A percentile compares a stretch with the other conserved stretches of the same genome.
Conservation (phyloP, 2,797 vertebrate species). For the Lutra lutra region DNA sequence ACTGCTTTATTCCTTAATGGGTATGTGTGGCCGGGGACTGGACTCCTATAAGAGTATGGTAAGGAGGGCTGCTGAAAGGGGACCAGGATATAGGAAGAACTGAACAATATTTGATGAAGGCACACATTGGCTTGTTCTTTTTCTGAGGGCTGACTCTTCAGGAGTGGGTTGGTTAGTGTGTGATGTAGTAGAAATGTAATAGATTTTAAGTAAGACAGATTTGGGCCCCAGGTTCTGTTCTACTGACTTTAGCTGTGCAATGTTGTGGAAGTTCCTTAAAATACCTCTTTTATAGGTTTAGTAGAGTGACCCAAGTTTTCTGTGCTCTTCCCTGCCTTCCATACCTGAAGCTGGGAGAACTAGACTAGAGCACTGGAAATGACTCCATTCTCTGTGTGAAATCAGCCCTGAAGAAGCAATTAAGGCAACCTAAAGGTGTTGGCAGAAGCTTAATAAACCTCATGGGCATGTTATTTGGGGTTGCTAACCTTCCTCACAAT, state of each 20-base stretch:
- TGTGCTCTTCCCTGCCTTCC: not conserved
- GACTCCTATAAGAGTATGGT: not conserved
- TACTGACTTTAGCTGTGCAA: not conserved
- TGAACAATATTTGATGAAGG: not conserved
- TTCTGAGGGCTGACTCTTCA: not conserved
- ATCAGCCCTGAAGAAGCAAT: constrained; percentile 26
- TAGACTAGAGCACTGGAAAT: not conserved
- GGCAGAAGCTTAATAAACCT: constrained; percentile 37
- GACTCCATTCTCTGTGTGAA: not conserved
- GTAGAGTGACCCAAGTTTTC: not conserved
- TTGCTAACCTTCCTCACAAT: constrained; percentile 48
- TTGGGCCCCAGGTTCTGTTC: not conserved
- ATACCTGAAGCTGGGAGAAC: not conserved
- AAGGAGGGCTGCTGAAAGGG: not conserved
- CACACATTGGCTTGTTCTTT: not conserved
- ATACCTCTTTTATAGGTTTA: not conserved
- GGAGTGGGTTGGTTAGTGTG: not conserved
- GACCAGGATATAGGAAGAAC: not conserved
- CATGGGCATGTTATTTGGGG: not conserved
- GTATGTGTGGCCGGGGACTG: not conserved
- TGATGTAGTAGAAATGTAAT: not conserved
- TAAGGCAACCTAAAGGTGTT: not conserved
- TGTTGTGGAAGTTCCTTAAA: not conserved
- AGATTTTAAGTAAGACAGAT: not conserved
- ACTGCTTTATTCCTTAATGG: not conserved